These are phyloP conservation scores for Sycophaga agraensis DNA, from an alignment of 1,140 invertebrate species.

Conservation along the genomic window DNA sequence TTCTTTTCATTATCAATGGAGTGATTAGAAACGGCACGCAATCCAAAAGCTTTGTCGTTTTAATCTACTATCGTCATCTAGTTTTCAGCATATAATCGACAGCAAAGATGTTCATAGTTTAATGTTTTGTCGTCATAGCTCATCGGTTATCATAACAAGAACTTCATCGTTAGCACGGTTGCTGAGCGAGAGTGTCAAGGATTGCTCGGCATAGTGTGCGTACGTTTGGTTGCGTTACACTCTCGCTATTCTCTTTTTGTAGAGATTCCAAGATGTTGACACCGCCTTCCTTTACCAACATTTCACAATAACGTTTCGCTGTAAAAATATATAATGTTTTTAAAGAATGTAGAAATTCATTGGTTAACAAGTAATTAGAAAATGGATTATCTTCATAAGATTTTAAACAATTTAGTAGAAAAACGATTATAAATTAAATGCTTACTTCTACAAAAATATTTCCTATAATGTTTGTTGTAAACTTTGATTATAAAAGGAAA, in stretches of 20 bases:
- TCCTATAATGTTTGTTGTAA: too few relatives aligned
- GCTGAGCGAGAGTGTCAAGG: constrained; percentile 50
- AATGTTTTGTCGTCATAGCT: not conserved
- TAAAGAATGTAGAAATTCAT: too few relatives aligned
- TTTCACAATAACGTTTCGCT: constrained; percentile 74
- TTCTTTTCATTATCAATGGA: constrained; percentile 32
- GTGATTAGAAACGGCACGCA: constrained; percentile 17
- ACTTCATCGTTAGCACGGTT: constrained; percentile 45
- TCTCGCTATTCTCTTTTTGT: constrained; percentile 44
- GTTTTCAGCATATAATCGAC: constrained; percentile 10
- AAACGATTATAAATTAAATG: too few relatives aligned
- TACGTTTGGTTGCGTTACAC: constrained; percentile 49
- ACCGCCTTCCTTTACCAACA: constrained; percentile 69
- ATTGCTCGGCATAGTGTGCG: constrained; percentile 54
- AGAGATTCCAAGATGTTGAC: constrained; percentile 59
- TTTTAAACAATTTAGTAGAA: too few relatives aligned
- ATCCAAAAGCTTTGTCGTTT: constrained; percentile 23
- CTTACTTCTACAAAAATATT: too few relatives aligned
- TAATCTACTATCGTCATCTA: not conserved
- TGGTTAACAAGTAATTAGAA: too few relatives aligned
- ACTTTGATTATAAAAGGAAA: too few relatives aligned
- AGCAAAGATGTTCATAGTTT: not conserved
- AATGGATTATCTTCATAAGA: too few relatives aligned
- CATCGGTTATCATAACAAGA: not conserved
- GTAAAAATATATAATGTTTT: not conserved